phyloP scores from a whole-genome alignment of 2,888 invertebrate species.

The Epistrophe eligans region DNA sequence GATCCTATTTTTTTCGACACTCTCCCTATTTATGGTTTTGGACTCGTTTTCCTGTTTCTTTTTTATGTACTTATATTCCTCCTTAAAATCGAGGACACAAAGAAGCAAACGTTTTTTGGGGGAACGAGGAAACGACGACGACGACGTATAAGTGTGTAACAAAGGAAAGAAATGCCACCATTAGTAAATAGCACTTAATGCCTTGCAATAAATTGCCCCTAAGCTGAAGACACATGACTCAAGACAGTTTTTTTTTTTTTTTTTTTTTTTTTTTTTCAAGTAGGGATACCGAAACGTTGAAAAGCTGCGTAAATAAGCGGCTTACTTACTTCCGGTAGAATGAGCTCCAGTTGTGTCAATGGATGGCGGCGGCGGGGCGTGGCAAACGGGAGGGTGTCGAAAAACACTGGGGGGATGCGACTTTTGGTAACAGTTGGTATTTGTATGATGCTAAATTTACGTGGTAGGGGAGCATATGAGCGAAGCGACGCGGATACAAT shows the following conservation, averaged over 20 bases:
- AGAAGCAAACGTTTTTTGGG: slow-evolving; percentile 2
- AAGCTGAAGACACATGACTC: slow-evolving; percentile 69
- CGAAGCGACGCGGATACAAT: slow-evolving; percentile 34
- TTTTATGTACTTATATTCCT: slow-evolving; percentile 26
- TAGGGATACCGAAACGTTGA: slow-evolving; percentile 55
- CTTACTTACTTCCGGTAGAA: slow-evolving; percentile 72
- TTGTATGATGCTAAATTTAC: neutral
- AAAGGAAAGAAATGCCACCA: slow-evolving; percentile 67
- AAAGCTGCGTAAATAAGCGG: slow-evolving; percentile 75
- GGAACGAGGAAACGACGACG: neutral
- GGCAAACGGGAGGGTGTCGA: neutral
- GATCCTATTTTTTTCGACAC: slow-evolving; percentile 48
- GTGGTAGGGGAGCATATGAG: slow-evolving; percentile 11
- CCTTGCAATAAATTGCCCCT: slow-evolving; percentile 68
- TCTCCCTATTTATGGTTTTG: slow-evolving; percentile 51
- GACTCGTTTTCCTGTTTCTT: slow-evolving; percentile 23
- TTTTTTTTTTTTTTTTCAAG: slow-evolving; percentile 43
- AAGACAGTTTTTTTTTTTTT: slow-evolving; percentile 54
- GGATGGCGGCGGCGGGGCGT: neutral
- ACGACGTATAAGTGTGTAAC: slow-evolving; percentile 39
- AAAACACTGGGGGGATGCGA: neutral
- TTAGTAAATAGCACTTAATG: slow-evolving; percentile 72
- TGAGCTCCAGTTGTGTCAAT: slow-evolving; percentile 40
- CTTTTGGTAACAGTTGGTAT: neutral
- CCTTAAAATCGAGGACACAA: slow-evolving; percentile 11